Conservation (phyloP, 2,888 invertebrate species). For the Eurytoma californica region DNA sequence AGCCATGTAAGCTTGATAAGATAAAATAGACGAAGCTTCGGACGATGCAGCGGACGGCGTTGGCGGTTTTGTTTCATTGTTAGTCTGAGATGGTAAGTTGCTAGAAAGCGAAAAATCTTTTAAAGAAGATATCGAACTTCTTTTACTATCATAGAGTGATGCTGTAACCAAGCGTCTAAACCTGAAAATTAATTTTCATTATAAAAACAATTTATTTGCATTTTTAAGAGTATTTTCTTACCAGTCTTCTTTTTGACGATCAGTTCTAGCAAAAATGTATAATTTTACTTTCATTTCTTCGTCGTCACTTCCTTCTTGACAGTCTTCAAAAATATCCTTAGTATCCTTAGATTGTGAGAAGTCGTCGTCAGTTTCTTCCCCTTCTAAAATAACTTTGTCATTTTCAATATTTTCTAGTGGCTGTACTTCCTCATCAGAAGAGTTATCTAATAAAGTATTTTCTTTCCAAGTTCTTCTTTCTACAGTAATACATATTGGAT, state of each 20-base stretch:
- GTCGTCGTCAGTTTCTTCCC: constrained; percentile 76
- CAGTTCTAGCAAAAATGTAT: constrained; percentile 86
- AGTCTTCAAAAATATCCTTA: constrained; percentile 68
- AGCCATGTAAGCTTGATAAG: constrained; percentile 70
- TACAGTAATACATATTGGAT: constrained; percentile 88
- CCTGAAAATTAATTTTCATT: constrained; percentile 69
- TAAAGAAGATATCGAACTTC: constrained; percentile 62
- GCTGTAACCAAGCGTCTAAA: constrained; percentile 77
- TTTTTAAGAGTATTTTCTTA: constrained; percentile 69
- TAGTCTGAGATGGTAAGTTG: constrained; percentile 53
- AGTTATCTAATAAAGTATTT: constrained; percentile 65
- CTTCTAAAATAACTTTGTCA: constrained; percentile 73
- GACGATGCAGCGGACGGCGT: constrained; percentile 57
- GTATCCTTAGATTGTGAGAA: constrained; percentile 64
- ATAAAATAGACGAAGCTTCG: constrained; percentile 66
- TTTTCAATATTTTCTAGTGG: constrained; percentile 65
- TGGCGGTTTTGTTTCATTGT: constrained; percentile 64
- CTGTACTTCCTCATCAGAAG: constrained; percentile 69
- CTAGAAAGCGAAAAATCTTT: constrained; percentile 61
- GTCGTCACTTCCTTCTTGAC: constrained; percentile 64
- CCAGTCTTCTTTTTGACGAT: constrained; percentile 95
- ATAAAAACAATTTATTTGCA: background rate
- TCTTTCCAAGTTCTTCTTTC: constrained; percentile 73
- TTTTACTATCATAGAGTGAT: constrained; percentile 68
- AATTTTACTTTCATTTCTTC: constrained; percentile 71